Conservation (phyloP, 2,113 vertebrate genomes). For the Sus scrofa region DNA sequence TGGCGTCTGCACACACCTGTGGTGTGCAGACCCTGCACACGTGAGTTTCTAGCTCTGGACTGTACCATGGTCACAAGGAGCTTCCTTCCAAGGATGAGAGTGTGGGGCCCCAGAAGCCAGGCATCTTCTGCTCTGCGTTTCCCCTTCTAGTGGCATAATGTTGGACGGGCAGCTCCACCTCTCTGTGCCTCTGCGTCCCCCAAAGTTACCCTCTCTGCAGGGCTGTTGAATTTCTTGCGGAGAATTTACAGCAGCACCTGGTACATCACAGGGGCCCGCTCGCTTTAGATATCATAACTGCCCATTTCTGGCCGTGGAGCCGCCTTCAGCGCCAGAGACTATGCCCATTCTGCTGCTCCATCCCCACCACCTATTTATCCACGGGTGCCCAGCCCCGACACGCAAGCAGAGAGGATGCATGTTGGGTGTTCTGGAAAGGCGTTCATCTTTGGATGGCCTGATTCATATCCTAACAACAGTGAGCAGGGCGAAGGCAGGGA, state of each 20-base stretch:
- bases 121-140: no score
- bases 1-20: no score
- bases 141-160: accelerated
- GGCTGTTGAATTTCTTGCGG: neutral
- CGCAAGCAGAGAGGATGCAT: accelerated
- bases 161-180: neutral
- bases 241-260: neutral
- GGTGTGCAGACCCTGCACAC: neutral
- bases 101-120: neutral
- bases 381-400: neutral
- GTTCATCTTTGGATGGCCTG: accelerated
- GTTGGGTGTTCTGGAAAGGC: neutral
- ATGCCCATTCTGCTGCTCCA: neutral
- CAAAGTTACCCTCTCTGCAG: neutral
- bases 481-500: neutral
- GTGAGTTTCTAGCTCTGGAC: neutral
- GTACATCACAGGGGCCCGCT: neutral
- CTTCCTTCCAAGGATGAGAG: neutral
- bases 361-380: accelerated
- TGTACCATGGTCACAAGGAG: no score
- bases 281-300: neutral
- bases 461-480: neutral
- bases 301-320: neutral
- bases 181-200: no score
- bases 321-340: accelerated